Conservation (phyloP, 2,888 invertebrate species). For the Liopterus haemorrhoidalis region DNA sequence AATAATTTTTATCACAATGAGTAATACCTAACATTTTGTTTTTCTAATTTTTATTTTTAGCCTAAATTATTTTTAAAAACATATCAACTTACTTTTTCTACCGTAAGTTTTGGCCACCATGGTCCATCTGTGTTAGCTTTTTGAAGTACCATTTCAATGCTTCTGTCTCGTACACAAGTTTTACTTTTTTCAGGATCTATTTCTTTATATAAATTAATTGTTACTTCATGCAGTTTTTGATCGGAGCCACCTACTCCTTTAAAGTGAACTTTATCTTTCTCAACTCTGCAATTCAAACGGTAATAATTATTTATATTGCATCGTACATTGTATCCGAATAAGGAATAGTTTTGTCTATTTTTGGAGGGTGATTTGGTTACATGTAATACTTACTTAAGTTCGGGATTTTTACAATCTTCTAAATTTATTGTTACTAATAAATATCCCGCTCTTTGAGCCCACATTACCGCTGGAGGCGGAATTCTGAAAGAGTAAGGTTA, state of each 20-base stretch:
- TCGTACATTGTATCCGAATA: not conserved
- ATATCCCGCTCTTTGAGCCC: constrained; percentile 85
- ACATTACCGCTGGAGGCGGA: constrained; percentile 81
- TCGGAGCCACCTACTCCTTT: constrained; percentile 81
- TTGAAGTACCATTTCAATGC: constrained; percentile 66
- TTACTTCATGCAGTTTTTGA: constrained; percentile 80
- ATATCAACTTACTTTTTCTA: no score
- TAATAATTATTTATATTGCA: not conserved
- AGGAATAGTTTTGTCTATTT: not conserved
- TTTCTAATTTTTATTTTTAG: no score
- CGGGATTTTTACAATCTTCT: constrained; percentile 81
- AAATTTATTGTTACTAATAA: constrained; percentile 85
- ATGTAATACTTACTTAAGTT: constrained; percentile 58
- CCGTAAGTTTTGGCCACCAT: constrained; percentile 84
- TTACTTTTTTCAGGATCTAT: constrained; percentile 75
- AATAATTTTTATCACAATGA: no score
- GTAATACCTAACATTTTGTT: no score
- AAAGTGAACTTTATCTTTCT: constrained; percentile 69
- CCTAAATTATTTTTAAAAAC: no score
- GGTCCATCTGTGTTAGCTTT: constrained; percentile 63
- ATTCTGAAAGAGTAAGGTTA: constrained; percentile 45
- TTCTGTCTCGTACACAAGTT: constrained; percentile 65
- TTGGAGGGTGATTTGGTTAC: constrained; percentile 38
- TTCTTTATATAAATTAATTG: constrained; percentile 75
- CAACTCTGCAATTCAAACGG: no score